Base-by-base conservation (phyloP, 2,113 vertebrate genomes). In the Megaceryle torquata region DNA sequence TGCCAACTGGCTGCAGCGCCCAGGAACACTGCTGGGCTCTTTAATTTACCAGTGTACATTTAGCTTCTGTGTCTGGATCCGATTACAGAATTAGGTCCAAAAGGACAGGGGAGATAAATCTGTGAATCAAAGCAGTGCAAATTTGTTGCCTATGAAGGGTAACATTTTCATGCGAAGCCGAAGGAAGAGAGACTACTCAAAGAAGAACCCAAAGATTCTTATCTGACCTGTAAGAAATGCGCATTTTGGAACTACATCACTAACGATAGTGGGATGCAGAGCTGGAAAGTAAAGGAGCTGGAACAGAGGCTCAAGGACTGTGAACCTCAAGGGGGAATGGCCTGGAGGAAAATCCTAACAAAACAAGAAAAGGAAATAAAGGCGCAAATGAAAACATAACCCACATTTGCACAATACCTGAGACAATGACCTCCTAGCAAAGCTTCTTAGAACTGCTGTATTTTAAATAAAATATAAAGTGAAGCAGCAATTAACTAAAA, bases 401-500 rank as follows among this genome's bases (percentile, higher is more conserved):
- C 82, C 50, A 63, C 69, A 76, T 89, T 83, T 91, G 75, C 33
- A 51, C 43, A 46, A 51, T 64, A 39, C 65, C 51, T 37, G n/a
- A 89, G 67, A 91, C 75, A 83, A 63, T 67, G 54, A 65, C 71
- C 61, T 88, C 39, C 68, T 63, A 67, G 37, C 18, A 90, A 18
- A 82, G 48, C 22, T 86, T 88, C 87, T 95, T 80, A 77, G 59
- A 91, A 74, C 74, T 51, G 16, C 29, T 74, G 5, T 65, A 57
- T 92, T 92, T 95, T 79, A 94, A 86, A 89, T 86, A 41, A 85
- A 96, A 77, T 74, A 86, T 15, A n/a, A 91, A 86, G 16, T 53
- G 29, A 76, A 82, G 67, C 29, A 94, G 71, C 75, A 96, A 95
- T 93, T 96, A 96, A 69, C 81, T 79, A 57, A 82, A 84, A 89